A percentile compares a stretch with the other conserved stretches of the same genome.
Evolutionary conservation across 2,797 vertebrate species (phyloP).

Genomic region (Scyliorhinus canicula): DNA sequence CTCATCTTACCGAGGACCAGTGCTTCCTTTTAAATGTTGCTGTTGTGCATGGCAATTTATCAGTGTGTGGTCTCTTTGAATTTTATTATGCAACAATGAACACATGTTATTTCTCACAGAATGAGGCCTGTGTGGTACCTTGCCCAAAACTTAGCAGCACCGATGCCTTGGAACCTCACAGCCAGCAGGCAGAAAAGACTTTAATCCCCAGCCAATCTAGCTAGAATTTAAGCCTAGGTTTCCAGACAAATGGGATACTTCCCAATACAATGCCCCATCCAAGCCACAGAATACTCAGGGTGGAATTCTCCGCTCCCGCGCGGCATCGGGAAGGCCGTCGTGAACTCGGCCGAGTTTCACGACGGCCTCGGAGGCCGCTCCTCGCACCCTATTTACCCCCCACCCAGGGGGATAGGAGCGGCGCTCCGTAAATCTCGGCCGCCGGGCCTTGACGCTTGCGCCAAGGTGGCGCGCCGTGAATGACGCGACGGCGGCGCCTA

Average conservation of each 20-base stretch:
- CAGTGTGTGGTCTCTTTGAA: neutral
- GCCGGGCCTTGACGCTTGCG: no score
- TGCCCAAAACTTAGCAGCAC: neutral
- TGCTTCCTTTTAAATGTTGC: neutral
- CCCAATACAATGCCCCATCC: neutral
- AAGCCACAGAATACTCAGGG: neutral
- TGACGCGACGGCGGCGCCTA: no score
- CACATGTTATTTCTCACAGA: neutral
- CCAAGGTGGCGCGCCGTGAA: no score
- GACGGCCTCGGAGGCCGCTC: no score
- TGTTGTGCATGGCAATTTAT: neutral
- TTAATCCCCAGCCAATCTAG: neutral
- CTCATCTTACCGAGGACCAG: neutral
- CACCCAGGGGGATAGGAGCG: no score
- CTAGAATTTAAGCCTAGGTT: neutral
- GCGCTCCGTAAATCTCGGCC: no score
- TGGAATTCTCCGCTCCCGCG: no score
- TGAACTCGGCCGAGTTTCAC: no score
- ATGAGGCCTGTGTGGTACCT: neutral
- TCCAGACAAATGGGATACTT: neutral
- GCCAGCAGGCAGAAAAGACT: neutral
- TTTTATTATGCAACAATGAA: neutral
- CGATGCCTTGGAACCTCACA: neutral
- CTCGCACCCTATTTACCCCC: no score
- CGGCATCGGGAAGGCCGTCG: no score